Evolutionary conservation across 2,113 vertebrate species (phyloP).

Genomic region (Promerops cafer): DNA sequence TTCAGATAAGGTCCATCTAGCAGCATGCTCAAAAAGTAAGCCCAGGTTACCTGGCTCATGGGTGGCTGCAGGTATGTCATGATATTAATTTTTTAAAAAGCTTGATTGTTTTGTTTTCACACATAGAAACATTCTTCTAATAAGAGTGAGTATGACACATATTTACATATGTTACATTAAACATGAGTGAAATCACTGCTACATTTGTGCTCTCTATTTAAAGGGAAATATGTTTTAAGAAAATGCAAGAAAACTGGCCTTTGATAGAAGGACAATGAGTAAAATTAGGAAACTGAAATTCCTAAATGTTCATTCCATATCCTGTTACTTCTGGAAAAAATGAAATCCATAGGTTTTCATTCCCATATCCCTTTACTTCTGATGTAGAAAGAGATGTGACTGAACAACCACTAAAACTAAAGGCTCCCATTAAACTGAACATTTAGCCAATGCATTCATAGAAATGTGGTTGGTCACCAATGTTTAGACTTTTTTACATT

Average conservation of each 20-base stretch:
- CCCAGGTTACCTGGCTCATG: neutral
- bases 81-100: neutral
- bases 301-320: neutral
- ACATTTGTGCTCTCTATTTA: neutral
- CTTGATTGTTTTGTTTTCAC: neutral
- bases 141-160: neutral
- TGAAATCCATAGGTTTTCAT: neutral
- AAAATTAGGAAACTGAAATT: neutral
- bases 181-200: neutral
- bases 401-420: neutral
- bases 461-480: neutral
- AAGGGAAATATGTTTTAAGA: neutral
- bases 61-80: neutral
- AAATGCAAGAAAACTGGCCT: neutral
- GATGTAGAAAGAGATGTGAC: neutral
- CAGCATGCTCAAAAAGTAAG: neutral
- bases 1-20: neutral
- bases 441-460: neutral
- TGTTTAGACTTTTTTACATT: neutral
- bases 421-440: neutral
- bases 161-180: neutral
- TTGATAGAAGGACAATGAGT: neutral
- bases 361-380: neutral
- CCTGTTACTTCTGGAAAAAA: neutral
- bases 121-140: neutral